Evolutionary conservation across 1,140 invertebrate genomes (phyloP).

Genomic region (Caenorhabditis remanei): DNA sequence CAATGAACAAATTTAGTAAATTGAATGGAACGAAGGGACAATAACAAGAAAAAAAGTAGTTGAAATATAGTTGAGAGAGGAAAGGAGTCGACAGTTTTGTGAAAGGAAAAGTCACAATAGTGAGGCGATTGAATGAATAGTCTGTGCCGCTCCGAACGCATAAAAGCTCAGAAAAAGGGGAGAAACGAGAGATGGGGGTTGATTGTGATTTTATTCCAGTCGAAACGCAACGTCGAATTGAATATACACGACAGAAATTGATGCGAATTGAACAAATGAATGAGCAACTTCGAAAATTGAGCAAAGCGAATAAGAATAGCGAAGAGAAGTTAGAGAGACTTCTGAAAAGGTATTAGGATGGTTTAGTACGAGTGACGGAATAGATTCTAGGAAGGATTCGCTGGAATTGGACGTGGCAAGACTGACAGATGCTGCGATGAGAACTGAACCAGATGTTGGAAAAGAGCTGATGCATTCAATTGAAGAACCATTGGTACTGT

Average conservation of each 20-base stretch:
- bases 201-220: constrained; percentile 13
- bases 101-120: constrained; percentile 23
- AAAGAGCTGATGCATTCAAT: constrained; percentile 11
- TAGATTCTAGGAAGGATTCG: constrained; percentile 24
- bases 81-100: constrained; percentile 18
- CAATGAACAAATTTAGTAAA: constrained; percentile 35
- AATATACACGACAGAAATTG: constrained; percentile 39
- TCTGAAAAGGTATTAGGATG: constrained; percentile 6
- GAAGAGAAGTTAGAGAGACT: constrained; percentile 45
- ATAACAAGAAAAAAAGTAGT: neutral
- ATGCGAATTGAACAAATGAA: constrained; percentile 53
- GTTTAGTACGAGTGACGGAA: neutral
- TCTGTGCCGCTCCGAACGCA: constrained; percentile 35
- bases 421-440: constrained; percentile 8
- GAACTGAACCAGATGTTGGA: constrained; percentile 42
- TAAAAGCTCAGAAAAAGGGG: constrained; percentile 43
- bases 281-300: constrained; percentile 58
- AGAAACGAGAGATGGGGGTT: neutral
- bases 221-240: constrained; percentile 47
- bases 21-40: neutral
- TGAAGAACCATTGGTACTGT: constrained; percentile 30
- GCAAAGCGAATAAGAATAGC: neutral
- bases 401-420: constrained; percentile 28
- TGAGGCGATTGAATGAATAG: constrained; percentile 12
- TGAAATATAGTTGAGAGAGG: neutral